These are phyloP conservation scores for Himalopsyche kuldschensis DNA, from an alignment of 2,888 invertebrate species.

Conservation along the genomic window DNA sequence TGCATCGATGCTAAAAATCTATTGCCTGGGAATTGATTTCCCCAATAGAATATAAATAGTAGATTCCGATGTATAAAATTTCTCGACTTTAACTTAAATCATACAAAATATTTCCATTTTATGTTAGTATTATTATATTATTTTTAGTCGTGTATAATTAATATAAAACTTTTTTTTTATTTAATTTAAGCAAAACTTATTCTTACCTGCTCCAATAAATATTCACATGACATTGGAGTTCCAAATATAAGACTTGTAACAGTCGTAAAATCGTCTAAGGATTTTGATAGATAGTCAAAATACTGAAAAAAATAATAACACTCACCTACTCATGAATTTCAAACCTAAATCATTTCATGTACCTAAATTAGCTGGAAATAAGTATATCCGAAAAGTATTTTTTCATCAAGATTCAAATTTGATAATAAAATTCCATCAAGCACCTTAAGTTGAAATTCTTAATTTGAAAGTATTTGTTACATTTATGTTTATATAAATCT, in stretches of 20 bases:
- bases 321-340: background rate
- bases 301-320: constrained; percentile 48
- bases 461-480: too few species aligned
- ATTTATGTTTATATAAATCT: background rate
- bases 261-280: constrained; percentile 56
- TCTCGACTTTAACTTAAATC: constrained; percentile 42
- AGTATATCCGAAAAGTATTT: background rate
- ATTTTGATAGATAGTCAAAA: constrained; percentile 54
- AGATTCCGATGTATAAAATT: constrained; percentile 65
- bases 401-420: too few species aligned
- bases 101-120: background rate
- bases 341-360: too few species aligned
- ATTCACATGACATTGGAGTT: constrained; percentile 59
- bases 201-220: constrained; percentile 58
- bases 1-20: constrained; percentile 57
- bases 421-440: too few species aligned
- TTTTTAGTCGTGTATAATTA: background rate
- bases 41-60: constrained; percentile 72
- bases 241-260: constrained; percentile 60
- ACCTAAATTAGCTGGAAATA: background rate
- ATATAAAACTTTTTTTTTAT: background rate
- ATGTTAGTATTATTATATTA: background rate
- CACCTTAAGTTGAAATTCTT: too few species aligned
- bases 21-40: constrained; percentile 55
- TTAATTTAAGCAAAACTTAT: background rate